Conservation (phyloP, 2,113 vertebrate species). For the Progne subis region DNA sequence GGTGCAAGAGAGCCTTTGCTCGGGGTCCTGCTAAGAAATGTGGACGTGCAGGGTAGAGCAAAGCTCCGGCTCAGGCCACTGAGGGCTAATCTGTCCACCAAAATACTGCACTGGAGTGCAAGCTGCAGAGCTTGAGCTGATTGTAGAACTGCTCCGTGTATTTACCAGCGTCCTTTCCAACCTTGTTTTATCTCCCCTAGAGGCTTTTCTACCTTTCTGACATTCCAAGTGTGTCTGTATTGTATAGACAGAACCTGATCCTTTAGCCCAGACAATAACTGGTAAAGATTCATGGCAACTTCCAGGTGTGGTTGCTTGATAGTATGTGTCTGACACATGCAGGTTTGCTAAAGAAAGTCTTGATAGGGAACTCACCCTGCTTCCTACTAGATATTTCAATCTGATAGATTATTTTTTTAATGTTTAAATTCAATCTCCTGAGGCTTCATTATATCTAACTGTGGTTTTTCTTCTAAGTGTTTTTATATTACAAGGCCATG, state of each 20-base stretch:
- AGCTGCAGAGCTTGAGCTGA: neutral
- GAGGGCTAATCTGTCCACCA: neutral
- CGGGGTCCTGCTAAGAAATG: neutral
- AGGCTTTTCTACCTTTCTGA: neutral
- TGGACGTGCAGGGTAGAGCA: neutral
- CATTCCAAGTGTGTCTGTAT: neutral
- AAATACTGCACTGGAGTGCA: neutral
- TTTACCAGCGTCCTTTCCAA: neutral
- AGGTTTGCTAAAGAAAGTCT: neutral
- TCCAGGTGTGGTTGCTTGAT: neutral
- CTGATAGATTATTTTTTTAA: neutral
- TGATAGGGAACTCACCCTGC: neutral
- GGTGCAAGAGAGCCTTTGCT: neutral
- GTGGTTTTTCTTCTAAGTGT: neutral
- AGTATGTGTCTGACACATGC: neutral
- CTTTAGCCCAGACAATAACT: neutral
- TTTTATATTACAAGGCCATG: neutral
- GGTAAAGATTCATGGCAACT: neutral
- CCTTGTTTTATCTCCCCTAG: neutral
- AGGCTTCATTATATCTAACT: neutral
- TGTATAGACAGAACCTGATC: neutral
- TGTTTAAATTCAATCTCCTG: neutral
- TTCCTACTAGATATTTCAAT: neutral
- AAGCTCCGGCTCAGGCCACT: neutral
- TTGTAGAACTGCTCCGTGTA: neutral